Percentiles rank a stretch among this genome's conserved stretches.
phyloP scores from a whole-genome alignment of 2,888 invertebrate genomes.

The Magallana nippona region DNA sequence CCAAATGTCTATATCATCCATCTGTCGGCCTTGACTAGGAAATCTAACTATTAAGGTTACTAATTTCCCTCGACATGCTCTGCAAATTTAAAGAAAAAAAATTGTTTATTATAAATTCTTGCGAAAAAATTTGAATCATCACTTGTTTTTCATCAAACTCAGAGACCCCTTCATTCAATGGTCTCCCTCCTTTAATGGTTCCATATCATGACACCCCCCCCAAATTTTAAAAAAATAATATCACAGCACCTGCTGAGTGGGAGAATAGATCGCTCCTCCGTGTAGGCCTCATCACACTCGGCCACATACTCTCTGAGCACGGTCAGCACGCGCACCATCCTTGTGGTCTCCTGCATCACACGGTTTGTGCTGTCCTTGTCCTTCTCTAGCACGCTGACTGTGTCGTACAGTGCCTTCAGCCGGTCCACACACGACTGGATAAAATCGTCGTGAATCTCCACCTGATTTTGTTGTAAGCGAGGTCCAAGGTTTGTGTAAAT shows the following conservation, averaged over 20 bases:
- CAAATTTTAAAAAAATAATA: too few species aligned
- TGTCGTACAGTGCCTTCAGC: constrained; percentile 88
- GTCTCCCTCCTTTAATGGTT: background rate
- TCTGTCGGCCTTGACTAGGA: constrained; percentile 88
- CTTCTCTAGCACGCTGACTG: constrained; percentile 81
- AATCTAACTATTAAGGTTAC: constrained; percentile 92
- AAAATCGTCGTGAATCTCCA: constrained; percentile 94
- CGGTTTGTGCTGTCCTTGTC: constrained; percentile 82
- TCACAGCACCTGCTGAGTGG: constrained; percentile 87
- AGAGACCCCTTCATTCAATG: background rate
- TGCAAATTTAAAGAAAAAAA: constrained; percentile 71
- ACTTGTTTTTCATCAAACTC: background rate
- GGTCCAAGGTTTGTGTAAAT: constrained; percentile 96
- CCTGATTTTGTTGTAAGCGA: constrained; percentile 86
- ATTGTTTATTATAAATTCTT: background rate
- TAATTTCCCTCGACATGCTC: constrained; percentile 94
- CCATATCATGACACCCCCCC: too few species aligned
- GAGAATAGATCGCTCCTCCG: constrained; percentile 92
- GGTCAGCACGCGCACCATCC: constrained; percentile 93
- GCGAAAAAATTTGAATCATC: background rate
- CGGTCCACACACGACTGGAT: constrained; percentile 95
- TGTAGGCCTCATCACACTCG: constrained; percentile 89
- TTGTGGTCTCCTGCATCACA: constrained; percentile 86
- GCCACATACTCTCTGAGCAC: constrained; percentile 96
- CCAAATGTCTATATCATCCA: constrained; percentile 93